Evolutionary conservation across 2,888 invertebrate genomes (phyloP).

Genomic region (Xanthorhoe designata): DNA sequence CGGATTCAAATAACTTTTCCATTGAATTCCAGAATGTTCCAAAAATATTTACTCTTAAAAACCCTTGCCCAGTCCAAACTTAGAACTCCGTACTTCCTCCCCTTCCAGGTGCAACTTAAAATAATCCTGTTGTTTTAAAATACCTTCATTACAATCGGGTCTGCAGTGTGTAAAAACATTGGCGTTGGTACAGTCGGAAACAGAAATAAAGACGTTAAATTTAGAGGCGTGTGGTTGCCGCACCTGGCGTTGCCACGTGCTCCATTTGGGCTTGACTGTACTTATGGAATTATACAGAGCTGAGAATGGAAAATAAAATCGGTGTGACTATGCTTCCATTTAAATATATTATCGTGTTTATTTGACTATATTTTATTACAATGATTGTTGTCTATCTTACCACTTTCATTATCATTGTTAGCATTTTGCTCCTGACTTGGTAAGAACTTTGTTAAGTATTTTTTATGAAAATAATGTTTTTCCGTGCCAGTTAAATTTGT

Average conservation of each 20-base stretch:
- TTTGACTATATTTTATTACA: too few relatives aligned
- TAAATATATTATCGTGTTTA: too few relatives aligned
- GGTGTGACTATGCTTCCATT: too few relatives aligned
- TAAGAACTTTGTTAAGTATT: too few relatives aligned
- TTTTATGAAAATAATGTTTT: too few relatives aligned
- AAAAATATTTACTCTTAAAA: neutral
- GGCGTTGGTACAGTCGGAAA: constrained; percentile 70
- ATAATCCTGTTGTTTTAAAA: constrained; percentile 42
- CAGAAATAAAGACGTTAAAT: constrained; percentile 84
- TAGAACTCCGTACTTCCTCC: constrained; percentile 38
- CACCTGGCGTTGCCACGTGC: constrained; percentile 78
- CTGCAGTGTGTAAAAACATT: constrained; percentile 47
- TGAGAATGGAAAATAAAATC: constrained; percentile 26
- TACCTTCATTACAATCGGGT: constrained; percentile 43
- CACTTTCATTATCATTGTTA: too few relatives aligned
- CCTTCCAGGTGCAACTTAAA: constrained; percentile 43
- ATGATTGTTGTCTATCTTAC: too few relatives aligned
- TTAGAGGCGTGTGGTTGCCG: constrained; percentile 79
- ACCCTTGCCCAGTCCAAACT: constrained; percentile 30
- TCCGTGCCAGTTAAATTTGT: too few relatives aligned
- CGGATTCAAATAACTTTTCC: neutral
- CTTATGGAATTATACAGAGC: constrained; percentile 58
- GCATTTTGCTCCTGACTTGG: too few relatives aligned
- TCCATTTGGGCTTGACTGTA: constrained; percentile 70
- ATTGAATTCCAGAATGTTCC: neutral